phyloP scores from a whole-genome alignment of 2,113 vertebrate species.

The Sminthopsis crassicaudata region DNA sequence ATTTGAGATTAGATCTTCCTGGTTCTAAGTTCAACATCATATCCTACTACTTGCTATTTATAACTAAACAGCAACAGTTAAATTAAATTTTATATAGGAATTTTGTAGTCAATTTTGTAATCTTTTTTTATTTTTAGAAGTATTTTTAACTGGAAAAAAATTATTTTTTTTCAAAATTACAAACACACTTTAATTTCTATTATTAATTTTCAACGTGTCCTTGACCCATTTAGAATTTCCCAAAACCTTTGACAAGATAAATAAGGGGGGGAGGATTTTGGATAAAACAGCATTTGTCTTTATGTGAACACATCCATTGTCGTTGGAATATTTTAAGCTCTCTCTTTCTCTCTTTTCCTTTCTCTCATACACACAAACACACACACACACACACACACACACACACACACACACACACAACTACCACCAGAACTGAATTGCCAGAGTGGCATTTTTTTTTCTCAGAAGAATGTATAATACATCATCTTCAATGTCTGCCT shows the following conservation, averaged over 20 bases:
- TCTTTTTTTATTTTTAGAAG: slow-evolving; percentile 41
- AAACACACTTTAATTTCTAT: slow-evolving; percentile 56
- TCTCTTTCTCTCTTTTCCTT: too few species aligned
- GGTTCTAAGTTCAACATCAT: neutral
- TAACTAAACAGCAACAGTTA: slow-evolving; percentile 32
- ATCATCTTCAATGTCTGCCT: slow-evolving; percentile 61
- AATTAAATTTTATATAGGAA: slow-evolving; percentile 65
- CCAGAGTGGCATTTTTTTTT: slow-evolving; percentile 54
- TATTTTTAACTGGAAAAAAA: slow-evolving; percentile 58
- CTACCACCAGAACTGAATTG: slow-evolving; percentile 23
- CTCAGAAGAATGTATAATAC: slow-evolving; percentile 74
- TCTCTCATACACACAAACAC: too few species aligned
- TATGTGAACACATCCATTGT: slow-evolving; percentile 51
- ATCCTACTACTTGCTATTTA: neutral
- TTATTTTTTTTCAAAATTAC: slow-evolving; percentile 6
- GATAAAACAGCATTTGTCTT: slow-evolving; percentile 66
- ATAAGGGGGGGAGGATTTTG: slow-evolving; percentile 58
- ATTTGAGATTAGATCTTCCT: neutral
- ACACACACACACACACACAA: neutral
- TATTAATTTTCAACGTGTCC: slow-evolving; percentile 62
- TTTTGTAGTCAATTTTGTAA: slow-evolving; percentile 52
- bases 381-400: neutral
- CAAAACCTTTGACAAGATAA: slow-evolving; percentile 61
- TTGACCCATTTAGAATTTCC: slow-evolving; percentile 66
- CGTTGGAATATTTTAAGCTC: neutral